These are phyloP conservation scores for Erpobdella octoculata DNA, from an alignment of 2,888 invertebrate species.

Conservation along the genomic window DNA sequence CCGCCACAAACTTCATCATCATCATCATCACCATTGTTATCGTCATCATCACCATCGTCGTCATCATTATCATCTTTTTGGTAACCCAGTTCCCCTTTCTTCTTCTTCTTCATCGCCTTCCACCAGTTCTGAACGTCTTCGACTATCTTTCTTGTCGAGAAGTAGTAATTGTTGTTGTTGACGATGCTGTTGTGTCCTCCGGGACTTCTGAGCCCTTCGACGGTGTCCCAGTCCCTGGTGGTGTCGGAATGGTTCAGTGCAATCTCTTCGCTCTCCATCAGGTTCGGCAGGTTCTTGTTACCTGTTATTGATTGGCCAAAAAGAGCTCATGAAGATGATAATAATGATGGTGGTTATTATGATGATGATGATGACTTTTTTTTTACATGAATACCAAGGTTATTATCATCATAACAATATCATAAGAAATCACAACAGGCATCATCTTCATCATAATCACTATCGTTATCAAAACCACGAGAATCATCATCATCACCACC, in stretches of 20 bases:
- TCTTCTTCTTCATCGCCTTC: slow-evolving; percentile 12
- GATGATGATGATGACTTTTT: no score
- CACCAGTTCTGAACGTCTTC: slow-evolving; percentile 17
- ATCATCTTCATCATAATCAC: no score
- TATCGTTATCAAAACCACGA: no score
- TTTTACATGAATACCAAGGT: no score
- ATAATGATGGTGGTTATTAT: no score
- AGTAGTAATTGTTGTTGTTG: not conserved
- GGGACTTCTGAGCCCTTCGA: not conserved
- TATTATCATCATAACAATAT: no score
- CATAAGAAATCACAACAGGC: no score
- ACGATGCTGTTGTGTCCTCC: not conserved
- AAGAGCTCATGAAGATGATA: no score
- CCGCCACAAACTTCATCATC: not conserved
- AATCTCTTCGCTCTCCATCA: slow-evolving; percentile 55
- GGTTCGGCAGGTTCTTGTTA: slow-evolving; percentile 54
- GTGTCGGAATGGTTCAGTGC: not conserved
- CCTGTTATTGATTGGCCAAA: no score
- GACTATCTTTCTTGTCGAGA: slow-evolving; percentile 3
- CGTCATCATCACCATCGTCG: not conserved
- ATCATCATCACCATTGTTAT: slow-evolving; percentile 5
- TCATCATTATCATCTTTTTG: not conserved
- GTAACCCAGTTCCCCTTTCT: not conserved
- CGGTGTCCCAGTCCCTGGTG: not conserved
- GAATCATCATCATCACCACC: no score